Base-by-base conservation (phyloP, 2,113 vertebrate genomes). In the Brienomyrus brachyistius region DNA sequence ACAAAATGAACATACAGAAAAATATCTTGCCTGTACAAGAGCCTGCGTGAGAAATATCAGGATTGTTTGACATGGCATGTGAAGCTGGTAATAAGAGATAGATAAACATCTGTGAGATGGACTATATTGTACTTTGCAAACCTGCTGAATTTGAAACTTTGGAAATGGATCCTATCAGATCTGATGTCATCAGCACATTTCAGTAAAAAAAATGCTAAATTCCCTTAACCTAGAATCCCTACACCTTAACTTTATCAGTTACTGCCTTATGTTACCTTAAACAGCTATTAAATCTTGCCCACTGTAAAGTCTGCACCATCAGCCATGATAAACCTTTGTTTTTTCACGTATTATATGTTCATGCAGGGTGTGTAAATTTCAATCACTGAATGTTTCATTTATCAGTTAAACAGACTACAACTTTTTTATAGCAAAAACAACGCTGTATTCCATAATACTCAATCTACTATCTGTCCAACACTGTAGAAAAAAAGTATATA, bases 131-230 rank as follows among this genome's bases (percentile, higher is more conserved):
- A 88, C 91, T 93, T 93, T 95, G 95, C 94, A 94, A 95, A 95
- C 91, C 91, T 91, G 93, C 87, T 93, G 88, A 94, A 93, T 95
- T 91, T 88, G 94, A 94, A 95, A 95, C 93, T 94, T 93, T 93
- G 92, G 91, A 92, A 94, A 94, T 90, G 90, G 91, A 90, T 89
- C 89, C 31, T 89, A 89, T 91, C 88, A 86, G 87, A 59, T 89
- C 90, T 90, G 90, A 90, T 89, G 87, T 90, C 92, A 91, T 95
- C 95, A 95, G 94, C 95, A 95, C 95, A 96, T 96, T 89, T 90
- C 92, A 94, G 94, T 95, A 92, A 90, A 27, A 27, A 15, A 50
- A 56, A 56, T 0, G 13, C 43, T 89, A 13, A 80, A 88, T 15
- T 70, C 40, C 11, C 45, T 70, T 66, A 43, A 45, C 52, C 52